Conservation (phyloP, 2,888 invertebrate genomes). For the Aporophyla lueneburgensis region DNA sequence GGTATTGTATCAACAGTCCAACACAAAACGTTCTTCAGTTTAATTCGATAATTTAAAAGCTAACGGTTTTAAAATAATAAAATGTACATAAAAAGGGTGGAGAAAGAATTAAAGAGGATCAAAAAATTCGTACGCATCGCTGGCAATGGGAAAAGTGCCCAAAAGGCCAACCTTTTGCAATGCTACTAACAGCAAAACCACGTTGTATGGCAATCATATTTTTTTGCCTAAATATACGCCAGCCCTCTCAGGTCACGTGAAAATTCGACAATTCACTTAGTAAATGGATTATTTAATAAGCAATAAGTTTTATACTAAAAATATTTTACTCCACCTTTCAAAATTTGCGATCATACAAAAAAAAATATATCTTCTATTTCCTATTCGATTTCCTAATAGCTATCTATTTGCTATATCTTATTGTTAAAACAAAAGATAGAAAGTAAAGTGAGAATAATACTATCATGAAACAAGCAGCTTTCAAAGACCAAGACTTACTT, state of each 20-base stretch:
- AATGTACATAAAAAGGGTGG: neutral
- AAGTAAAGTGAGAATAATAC: neutral
- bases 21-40: too few relatives aligned
- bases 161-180: neutral
- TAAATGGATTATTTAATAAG: too few relatives aligned
- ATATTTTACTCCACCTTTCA: neutral
- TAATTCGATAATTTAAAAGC: too few relatives aligned
- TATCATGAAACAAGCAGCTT: neutral
- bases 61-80: too few relatives aligned
- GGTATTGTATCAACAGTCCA: too few relatives aligned
- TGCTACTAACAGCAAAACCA: neutral
- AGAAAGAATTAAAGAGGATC: neutral
- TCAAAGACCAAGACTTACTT: conserved; percentile 85
- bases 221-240: too few relatives aligned
- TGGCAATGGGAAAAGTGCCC: neutral
- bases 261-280: too few relatives aligned
- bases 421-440: neutral
- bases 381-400: too few relatives aligned
- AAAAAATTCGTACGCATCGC: neutral
- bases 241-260: too few relatives aligned
- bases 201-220: neutral
- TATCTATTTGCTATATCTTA: neutral
- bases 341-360: neutral
- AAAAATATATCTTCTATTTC: neutral
- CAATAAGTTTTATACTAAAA: too few relatives aligned